Conservation (phyloP, 92 coral and sea anemone genomes). For the Parazoanthus swiftii region DNA sequence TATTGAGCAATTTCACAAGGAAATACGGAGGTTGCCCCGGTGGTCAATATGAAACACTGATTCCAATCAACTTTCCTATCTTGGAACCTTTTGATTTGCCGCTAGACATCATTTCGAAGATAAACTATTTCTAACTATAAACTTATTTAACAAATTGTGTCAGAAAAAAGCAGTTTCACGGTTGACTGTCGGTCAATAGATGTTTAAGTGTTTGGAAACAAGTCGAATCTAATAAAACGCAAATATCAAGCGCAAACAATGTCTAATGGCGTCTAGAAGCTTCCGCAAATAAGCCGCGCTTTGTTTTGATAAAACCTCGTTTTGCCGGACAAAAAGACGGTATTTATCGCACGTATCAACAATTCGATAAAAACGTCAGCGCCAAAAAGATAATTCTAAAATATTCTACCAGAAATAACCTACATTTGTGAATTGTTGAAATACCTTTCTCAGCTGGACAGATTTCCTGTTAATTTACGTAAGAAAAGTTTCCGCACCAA, state of each 20-base stretch:
- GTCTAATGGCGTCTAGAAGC: not conserved
- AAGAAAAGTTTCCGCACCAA: not conserved
- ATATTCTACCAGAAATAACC: not conserved
- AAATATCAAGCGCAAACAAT: not conserved
- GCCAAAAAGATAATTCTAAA: not conserved
- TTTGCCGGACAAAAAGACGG: not conserved
- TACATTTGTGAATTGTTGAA: not conserved
- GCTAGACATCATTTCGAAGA: not conserved
- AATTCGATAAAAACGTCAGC: not conserved
- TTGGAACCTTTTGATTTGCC: not conserved
- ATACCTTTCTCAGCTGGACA: not conserved
- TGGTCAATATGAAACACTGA: not conserved
- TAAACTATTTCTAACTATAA: not conserved
- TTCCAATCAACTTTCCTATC: no score
- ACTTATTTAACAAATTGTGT: not conserved
- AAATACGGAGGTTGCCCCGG: not conserved
- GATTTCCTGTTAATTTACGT: not conserved
- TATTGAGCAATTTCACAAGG: not conserved
- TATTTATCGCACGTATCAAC: not conserved
- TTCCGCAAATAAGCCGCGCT: not conserved
- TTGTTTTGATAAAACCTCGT: not conserved
- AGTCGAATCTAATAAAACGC: constrained; percentile 7
- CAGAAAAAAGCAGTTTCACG: not conserved
- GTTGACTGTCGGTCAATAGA: constrained; percentile 28
- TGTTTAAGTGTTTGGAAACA: constrained; percentile 13